Percentiles rank a stretch among this genome's conserved stretches.
Conservation (phyloP, 64 coral and sea anemone species). For the Cladopsammia gracilis region DNA sequence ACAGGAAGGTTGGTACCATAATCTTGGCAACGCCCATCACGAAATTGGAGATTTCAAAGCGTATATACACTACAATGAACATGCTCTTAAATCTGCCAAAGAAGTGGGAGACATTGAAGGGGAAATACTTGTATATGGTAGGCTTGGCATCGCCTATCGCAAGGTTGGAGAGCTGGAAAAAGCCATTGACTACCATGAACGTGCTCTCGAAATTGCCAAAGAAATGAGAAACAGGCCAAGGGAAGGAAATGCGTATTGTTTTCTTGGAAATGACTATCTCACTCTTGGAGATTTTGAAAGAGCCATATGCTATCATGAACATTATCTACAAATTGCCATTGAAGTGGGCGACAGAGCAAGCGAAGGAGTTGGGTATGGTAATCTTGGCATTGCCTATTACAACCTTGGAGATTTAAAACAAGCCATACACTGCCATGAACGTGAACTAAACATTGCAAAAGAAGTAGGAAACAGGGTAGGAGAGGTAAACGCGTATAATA, state of each 20-base stretch:
- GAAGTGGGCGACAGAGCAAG: not conserved
- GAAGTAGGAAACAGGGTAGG: too few relatives aligned
- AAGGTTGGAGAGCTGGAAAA: slow-evolving; percentile 6
- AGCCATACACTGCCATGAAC: too few relatives aligned
- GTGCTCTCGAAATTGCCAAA: not conserved
- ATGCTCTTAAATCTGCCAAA: not conserved
- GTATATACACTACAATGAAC: not conserved
- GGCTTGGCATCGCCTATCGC: not conserved
- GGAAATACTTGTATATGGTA: not conserved
- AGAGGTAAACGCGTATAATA: too few relatives aligned
- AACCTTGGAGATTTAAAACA: too few relatives aligned
- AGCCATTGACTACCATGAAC: slow-evolving; percentile 33
- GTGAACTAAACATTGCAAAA: too few relatives aligned
- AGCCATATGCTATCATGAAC: not conserved
- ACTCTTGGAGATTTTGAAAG: not conserved
- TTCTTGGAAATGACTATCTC: not conserved
- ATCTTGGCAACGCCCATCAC: too few relatives aligned
- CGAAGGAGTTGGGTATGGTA: too few relatives aligned
- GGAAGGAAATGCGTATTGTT: not conserved
- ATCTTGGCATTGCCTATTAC: too few relatives aligned
- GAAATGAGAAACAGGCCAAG: not conserved
- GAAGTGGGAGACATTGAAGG: not conserved
- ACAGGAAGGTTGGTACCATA: too few relatives aligned
- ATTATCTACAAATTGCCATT: not conserved
- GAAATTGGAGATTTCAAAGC: too few relatives aligned